Evolutionary conservation across 23 tunicate genomes (phyloP).

Genomic region (Ciona savignyi): DNA sequence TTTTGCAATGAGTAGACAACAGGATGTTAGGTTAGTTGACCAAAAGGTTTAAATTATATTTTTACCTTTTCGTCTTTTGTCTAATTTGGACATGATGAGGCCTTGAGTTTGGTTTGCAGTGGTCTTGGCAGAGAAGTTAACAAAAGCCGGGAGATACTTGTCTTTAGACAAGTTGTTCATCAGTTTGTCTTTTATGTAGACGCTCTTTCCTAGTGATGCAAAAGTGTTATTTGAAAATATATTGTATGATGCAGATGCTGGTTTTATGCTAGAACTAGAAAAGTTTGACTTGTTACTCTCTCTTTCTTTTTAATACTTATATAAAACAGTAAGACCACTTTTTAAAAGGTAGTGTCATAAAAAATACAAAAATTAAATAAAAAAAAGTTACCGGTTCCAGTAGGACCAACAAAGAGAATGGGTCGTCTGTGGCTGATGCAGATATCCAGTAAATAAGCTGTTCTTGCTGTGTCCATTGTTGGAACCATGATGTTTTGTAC

Average conservation of each 20-base stretch:
- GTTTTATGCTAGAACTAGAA: no score
- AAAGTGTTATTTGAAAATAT: no score
- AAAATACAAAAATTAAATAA: neutral
- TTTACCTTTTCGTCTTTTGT: conserved; percentile 92
- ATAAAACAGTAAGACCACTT: neutral
- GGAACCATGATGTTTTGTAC: conserved; percentile 92
- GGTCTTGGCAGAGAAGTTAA: conserved; percentile 97
- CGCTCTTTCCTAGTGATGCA: conserved; percentile 99
- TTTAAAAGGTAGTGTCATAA: neutral
- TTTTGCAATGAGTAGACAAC: no score
- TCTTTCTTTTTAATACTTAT: no score
- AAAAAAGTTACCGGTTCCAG: conserved; percentile 85
- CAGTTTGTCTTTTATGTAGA: conserved; percentile 87
- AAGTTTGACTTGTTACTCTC: no score
- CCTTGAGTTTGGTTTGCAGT: conserved; percentile 97
- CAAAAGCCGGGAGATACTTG: conserved; percentile 83
- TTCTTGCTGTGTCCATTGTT: conserved; percentile 98
- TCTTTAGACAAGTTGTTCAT: conserved; percentile 94
- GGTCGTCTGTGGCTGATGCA: conserved; percentile 89
- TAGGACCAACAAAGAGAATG: conserved; percentile 87
- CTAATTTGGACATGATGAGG: conserved; percentile 91
- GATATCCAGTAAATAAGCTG: conserved; percentile 76
- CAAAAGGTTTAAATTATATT: neutral
- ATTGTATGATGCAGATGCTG: no score
- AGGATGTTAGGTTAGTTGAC: no score